Conservation (phyloP, 2,888 invertebrate genomes). For the Hesperia comma region DNA sequence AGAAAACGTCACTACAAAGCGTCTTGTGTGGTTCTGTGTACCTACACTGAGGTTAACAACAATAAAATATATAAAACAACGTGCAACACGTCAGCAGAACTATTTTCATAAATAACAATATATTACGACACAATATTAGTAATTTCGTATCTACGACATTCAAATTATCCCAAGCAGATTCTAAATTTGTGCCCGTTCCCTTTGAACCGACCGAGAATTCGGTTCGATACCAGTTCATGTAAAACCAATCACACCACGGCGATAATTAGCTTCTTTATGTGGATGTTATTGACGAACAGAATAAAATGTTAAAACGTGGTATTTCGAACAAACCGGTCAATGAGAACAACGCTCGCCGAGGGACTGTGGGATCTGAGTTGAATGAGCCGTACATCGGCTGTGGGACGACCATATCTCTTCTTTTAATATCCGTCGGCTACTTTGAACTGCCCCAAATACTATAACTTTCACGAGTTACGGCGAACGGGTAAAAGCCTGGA, state of each 20-base stretch:
- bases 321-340: slow-evolving; percentile 45
- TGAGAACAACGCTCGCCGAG: slow-evolving; percentile 43
- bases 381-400: slow-evolving; percentile 70
- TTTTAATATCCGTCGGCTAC: slow-evolving; percentile 77
- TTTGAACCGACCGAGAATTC: slow-evolving; percentile 29
- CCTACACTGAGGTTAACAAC: too few relatives aligned
- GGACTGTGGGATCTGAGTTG: slow-evolving; percentile 56
- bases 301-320: slow-evolving; percentile 31
- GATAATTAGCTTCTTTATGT: slow-evolving; percentile 35
- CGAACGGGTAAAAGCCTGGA: slow-evolving; percentile 60
- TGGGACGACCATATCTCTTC: slow-evolving; percentile 74
- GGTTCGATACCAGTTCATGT: slow-evolving; percentile 1
- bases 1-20: too few relatives aligned
- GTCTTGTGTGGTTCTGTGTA: too few relatives aligned
- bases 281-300: slow-evolving; percentile 31
- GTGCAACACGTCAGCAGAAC: background rate
- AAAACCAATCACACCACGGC: slow-evolving; percentile 35
- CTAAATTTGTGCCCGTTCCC: background rate
- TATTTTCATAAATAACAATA: slow-evolving; percentile 4
- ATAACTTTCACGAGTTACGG: slow-evolving; percentile 79
- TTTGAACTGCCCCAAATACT: slow-evolving; percentile 80
- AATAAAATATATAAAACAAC: background rate
- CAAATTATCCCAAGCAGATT: background rate
- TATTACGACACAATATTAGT: background rate
- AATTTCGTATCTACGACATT: slow-evolving; percentile 2